phyloP scores from a whole-genome alignment of 2,113 vertebrate species.

The Ceyx cyanopectus region DNA sequence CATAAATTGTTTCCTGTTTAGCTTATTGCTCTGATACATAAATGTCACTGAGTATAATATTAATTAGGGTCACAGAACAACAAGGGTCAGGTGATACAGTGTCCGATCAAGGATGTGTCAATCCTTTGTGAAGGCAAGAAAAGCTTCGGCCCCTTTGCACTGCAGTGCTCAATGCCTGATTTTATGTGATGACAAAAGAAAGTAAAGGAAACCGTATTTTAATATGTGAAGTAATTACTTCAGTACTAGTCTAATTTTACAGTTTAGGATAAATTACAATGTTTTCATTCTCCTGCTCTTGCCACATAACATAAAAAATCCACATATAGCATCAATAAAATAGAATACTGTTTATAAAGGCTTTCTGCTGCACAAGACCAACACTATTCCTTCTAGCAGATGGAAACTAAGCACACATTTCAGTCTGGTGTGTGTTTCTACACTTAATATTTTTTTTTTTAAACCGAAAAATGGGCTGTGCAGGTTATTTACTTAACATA shows the following conservation, averaged over 20 bases:
- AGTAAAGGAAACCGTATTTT: conserved; percentile 37
- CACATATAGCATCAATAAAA: conserved; percentile 72
- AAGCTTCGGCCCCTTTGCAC: not conserved
- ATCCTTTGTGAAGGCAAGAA: conserved; percentile 70
- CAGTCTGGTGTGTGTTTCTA: conserved; percentile 76
- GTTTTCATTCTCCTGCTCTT: conserved; percentile 53
- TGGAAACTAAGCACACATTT: conserved; percentile 68
- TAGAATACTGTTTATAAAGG: conserved; percentile 77
- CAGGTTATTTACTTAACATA: conserved; percentile 82
- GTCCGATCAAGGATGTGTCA: conserved; percentile 77
- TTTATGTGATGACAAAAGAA: conserved; percentile 65
- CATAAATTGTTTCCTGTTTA: conserved; percentile 99
- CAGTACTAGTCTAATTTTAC: conserved; percentile 58
- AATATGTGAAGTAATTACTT: conserved; percentile 67
- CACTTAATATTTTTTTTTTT: conserved; percentile 70
- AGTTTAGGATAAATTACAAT: conserved; percentile 46
- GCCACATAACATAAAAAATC: conserved; percentile 65
- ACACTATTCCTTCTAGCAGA: conserved; percentile 63
- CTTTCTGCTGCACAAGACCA: conserved; percentile 72
- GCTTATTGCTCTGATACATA: conserved; percentile 94
- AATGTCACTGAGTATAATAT: conserved; percentile 91
- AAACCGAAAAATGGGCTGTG: conserved; percentile 69
- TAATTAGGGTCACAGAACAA: conserved; percentile 91
- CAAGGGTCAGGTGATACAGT: conserved; percentile 85
- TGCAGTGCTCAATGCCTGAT: not conserved